phyloP scores from a whole-genome alignment of 2,797 vertebrate species.

The Pitangus sulphuratus region DNA sequence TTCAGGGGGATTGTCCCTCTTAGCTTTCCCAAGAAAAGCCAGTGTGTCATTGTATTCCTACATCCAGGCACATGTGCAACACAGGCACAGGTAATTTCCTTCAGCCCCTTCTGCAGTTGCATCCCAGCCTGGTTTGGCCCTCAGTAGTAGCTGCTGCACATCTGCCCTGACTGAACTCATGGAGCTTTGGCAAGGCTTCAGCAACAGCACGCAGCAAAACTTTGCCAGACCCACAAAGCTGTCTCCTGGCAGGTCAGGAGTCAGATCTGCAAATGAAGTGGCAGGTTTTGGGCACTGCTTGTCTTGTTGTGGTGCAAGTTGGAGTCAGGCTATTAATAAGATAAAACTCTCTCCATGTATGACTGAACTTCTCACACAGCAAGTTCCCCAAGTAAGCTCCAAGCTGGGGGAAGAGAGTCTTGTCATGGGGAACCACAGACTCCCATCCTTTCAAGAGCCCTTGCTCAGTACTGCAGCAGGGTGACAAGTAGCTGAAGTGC shows the following conservation, averaged over 20 bases:
- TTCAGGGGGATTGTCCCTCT: not conserved
- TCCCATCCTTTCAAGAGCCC: not conserved
- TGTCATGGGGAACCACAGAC: not conserved
- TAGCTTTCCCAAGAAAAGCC: not conserved
- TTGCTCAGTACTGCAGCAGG: not conserved
- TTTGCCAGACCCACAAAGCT: not conserved
- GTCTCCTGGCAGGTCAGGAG: not conserved
- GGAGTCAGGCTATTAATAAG: not conserved
- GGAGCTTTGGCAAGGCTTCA: not conserved
- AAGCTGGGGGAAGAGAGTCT: not conserved
- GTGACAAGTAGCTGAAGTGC: not conserved
- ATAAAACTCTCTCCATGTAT: not conserved
- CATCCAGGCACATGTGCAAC: not conserved
- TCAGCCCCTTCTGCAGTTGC: not conserved
- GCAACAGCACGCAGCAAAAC: not conserved
- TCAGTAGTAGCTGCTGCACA: not conserved
- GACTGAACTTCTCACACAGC: not conserved
- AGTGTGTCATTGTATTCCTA: not conserved
- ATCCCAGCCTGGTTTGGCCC: not conserved
- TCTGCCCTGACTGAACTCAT: not conserved
- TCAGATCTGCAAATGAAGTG: not conserved
- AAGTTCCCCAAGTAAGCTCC: not conserved
- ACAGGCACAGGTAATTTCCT: not conserved
- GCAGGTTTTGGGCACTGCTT: not conserved
- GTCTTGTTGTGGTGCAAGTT: not conserved